Evolutionary conservation across 2,797 vertebrate species (phyloP).

Genomic region (Menidia menidia): DNA sequence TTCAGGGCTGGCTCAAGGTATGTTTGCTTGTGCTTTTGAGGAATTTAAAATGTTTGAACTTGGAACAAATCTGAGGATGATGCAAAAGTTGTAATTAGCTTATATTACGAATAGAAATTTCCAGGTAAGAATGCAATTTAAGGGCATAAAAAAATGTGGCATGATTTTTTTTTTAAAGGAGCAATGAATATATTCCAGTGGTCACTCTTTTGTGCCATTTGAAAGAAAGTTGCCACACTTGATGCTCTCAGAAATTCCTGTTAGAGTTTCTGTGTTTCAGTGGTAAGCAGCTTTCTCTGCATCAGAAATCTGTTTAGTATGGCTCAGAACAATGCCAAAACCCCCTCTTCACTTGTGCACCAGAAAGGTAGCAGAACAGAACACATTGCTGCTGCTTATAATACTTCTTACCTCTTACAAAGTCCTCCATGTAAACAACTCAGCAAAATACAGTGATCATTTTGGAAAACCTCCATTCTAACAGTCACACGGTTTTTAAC

Average conservation of each 20-base stretch:
- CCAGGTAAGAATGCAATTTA: background rate
- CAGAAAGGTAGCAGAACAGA: conserved; percentile 67
- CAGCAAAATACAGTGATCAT: background rate
- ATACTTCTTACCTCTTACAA: conserved; percentile 15
- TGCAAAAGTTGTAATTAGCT: conserved; percentile 1
- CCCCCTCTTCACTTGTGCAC: conserved; percentile 42
- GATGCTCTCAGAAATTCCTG: conserved; percentile 3
- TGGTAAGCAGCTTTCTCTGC: conserved; percentile 27
- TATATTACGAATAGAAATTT: background rate
- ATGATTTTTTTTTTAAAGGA: background rate
- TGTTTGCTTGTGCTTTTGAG: conserved; percentile 52
- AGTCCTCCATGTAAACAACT: conserved; percentile 1
- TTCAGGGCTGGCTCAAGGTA: conserved; percentile 24
- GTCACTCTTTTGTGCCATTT: background rate
- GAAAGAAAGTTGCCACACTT: conserved; percentile 30
- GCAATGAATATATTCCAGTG: background rate
- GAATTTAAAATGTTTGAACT: conserved; percentile 40
- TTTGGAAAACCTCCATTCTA: background rate
- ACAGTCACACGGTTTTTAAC: background rate
- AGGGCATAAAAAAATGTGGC: background rate
- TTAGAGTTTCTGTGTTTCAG: conserved; percentile 12
- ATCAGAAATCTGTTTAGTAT: conserved; percentile 57
- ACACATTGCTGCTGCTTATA: conserved; percentile 29
- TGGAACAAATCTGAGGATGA: conserved; percentile 31
- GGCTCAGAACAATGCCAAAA: conserved; percentile 57